Base-by-base conservation (phyloP, 2,113 vertebrate genomes). In the Hypocryptadius cinnamomeus region DNA sequence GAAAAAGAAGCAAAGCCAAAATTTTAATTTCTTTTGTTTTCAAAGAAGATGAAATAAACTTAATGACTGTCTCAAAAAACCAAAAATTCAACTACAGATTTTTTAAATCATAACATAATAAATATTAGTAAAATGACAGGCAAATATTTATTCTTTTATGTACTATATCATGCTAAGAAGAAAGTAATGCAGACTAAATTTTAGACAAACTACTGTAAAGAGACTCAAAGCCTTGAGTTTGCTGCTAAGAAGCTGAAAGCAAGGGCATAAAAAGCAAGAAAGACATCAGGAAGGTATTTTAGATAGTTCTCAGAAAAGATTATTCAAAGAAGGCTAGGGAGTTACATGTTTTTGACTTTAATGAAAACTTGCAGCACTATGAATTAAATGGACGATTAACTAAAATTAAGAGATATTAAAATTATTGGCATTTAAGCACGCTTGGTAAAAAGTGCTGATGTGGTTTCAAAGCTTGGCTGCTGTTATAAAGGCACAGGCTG, bases 161-260 rank as follows among this genome's bases (percentile, higher is more conserved):
- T 47, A 85, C 59, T 76, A 8, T 57, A 91, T 68, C 50, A 85
- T 53, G 61, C 27, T 88, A 89, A 87, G 64, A 94, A 92, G 69
- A 54, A 70, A 90, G 88, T 87, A 96, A 81, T 6, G 50, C 64
- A 66, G 79, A 91, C 47, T 59, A 68, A 92, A 89, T 95, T 83
- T 96, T 90, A 90, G 84, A 64, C 37, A 70, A 91, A 92, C 61
- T 84, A 80, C n/a, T 73, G 23, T 25, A 76, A 66, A 91, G 83
- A 73, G 27, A 88, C 40, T 73, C 89, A 96, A 96, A 96, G 96
- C 79, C 81, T 95, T 90, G 89, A 89, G 57, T 39, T 94, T 93
- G 89, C 95, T 94, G 94, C 94, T 81, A 93, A 96, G 84, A 96
- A 85, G 92, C 95, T 92, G 60, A 95, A 96, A 92, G 79, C 64